Evolutionary conservation across 2,888 invertebrate species (phyloP).

Genomic region (Harmothoe impar): DNA sequence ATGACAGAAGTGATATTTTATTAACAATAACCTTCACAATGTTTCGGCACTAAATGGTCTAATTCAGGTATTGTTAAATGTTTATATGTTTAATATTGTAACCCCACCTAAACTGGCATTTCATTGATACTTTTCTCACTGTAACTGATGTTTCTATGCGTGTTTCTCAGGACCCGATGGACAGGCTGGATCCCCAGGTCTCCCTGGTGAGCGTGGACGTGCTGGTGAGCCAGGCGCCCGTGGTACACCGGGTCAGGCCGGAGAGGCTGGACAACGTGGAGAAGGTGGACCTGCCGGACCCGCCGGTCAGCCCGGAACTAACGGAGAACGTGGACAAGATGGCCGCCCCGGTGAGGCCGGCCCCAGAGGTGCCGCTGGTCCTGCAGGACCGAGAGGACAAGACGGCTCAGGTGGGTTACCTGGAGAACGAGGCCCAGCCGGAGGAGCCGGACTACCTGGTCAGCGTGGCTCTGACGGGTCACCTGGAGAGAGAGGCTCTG

Average conservation of each 20-base stretch:
- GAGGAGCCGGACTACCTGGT: constrained; percentile 65
- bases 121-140: too few species aligned
- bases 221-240: constrained; percentile 62
- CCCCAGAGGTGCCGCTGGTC: constrained; percentile 62
- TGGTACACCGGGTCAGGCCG: constrained; percentile 65
- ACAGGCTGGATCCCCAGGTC: constrained; percentile 58
- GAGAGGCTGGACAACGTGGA: constrained; percentile 67
- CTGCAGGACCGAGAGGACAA: constrained; percentile 67
- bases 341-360: constrained; percentile 66
- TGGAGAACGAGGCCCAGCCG: constrained; percentile 66
- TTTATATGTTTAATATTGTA: too few species aligned
- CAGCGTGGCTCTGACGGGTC: constrained; percentile 64
- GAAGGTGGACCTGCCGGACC: constrained; percentile 64
- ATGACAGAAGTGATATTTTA: too few species aligned
- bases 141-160: too few species aligned
- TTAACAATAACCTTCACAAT: too few species aligned
- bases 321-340: constrained; percentile 63
- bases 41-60: too few species aligned
- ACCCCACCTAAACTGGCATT: too few species aligned
- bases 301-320: constrained; percentile 64
- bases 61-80: not conserved
- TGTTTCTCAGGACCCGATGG: too few species aligned
- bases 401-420: constrained; percentile 63
- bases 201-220: constrained; percentile 70
- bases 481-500: constrained; percentile 67